A percentile compares a stretch with the other conserved stretches of the same genome.
These are phyloP conservation scores for Petaurus breviceps DNA, from an alignment of 2,113 vertebrate genomes.

Conservation along the genomic window DNA sequence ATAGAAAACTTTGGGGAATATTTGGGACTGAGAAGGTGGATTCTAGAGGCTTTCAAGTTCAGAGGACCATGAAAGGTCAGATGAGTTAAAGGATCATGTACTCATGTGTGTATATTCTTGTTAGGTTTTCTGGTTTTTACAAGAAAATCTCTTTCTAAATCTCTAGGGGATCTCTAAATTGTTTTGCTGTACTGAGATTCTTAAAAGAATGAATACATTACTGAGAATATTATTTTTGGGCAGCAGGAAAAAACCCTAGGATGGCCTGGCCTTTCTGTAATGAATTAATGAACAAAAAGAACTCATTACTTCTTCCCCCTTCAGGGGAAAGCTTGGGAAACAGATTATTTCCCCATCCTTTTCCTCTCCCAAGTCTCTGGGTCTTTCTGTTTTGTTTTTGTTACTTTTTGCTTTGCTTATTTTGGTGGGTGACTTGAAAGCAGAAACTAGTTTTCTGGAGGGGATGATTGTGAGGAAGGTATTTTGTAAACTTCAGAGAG, in stretches of 20 bases:
- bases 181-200: conserved; percentile 33
- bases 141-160: conserved; percentile 39
- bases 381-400: background rate
- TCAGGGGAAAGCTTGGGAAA: background rate
- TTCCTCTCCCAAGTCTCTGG: background rate
- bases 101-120: background rate
- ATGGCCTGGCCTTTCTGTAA: background rate
- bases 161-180: background rate
- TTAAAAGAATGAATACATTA: conserved; percentile 20
- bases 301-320: background rate
- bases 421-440: background rate
- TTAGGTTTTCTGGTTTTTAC: conserved; percentile 31
- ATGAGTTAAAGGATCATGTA: background rate
- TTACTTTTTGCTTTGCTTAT: background rate
- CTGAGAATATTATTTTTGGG: conserved; percentile 14
- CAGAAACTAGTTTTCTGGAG: background rate
- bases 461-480: background rate
- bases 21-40: conserved; percentile 4
- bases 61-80: background rate
- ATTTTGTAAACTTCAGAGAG: background rate
- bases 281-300: conserved; percentile 1
- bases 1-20: background rate
- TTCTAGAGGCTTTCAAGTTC: background rate
- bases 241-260: background rate
- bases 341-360: background rate